Evolutionary conservation across 2,888 invertebrate genomes (phyloP), one percentile per base, ranked within the genome.

Genomic region (Drosophila neoperkinsi): DNA sequence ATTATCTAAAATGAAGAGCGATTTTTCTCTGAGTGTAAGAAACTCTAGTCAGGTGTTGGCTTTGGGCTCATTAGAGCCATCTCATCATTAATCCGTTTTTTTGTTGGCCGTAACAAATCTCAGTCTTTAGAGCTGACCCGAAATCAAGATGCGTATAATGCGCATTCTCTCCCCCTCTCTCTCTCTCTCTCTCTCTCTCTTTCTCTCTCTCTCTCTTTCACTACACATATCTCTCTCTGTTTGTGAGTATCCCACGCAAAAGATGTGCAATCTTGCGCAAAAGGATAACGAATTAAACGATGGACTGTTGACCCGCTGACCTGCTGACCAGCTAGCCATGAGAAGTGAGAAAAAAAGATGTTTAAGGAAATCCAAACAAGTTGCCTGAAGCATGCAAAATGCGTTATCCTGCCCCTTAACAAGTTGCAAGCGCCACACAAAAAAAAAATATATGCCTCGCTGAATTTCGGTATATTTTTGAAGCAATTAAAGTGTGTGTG

Each of bases 251-350:
- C 53, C 75, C 72, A 72, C 77, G 81, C 76, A 74, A 82, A 77
- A 72, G 74, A 86, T 84, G 90, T 90, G 84, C 88, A 89, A 90
- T 87, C 82, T 89, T 89, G 90, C 88, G 88, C 89, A 89, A 88
- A 89, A 87, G 90, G 84, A 84, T 89, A 88, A 79, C 75, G 43
- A 62, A 79, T 77, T 70, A 71, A 78, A 74, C 84, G 70, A 69
- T 52, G 51, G 13, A 38, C 4, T 10, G 30, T 74, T 74, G 83
- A 75, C 81, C 89, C 70, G 72, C 79, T 87, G 88, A 87, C 82
- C 79, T 72, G 59, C 74, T 46, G 46, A 46, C 46, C 46, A 46
- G 59, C 5, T 55, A 36, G 57, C 71, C 69, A 74, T 80, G 80
- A 67, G 71, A 74, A 79, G 78, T 77, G 64, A 78, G 73, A 63